A percentile compares a stretch with the other conserved stretches of the same genome.
phyloP scores from a whole-genome alignment of 2,797 vertebrate genomes.

The Megaceryle alcyon region DNA sequence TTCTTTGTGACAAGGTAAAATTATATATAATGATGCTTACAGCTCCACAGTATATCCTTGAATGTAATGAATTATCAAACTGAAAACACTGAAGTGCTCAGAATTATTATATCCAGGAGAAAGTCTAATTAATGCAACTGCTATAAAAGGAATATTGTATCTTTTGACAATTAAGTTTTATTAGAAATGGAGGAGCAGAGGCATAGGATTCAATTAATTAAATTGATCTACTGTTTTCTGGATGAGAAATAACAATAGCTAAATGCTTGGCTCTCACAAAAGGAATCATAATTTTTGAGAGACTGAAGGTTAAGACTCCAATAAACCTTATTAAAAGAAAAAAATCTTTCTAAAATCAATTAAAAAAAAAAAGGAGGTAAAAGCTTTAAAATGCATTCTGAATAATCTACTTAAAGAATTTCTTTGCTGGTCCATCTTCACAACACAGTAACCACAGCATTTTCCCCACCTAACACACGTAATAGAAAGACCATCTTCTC shows the following conservation, averaged over 20 bases:
- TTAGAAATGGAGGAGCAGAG: background rate
- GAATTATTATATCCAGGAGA: background rate
- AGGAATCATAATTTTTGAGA: background rate
- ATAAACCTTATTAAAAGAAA: background rate
- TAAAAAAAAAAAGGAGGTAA: rapidly evolving
- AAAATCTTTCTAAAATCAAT: background rate
- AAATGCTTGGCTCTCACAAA: background rate
- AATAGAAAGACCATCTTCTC: background rate
- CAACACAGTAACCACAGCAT: background rate
- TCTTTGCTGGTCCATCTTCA: background rate
- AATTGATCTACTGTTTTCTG: background rate
- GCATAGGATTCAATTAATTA: background rate
- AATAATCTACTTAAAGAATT: background rate
- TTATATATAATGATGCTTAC: background rate
- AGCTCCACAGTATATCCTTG: background rate
- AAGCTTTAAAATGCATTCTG: background rate
- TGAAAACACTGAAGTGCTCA: background rate
- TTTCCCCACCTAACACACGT: background rate
- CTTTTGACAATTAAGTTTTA: slow-evolving; percentile 12
- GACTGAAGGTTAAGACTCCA: background rate
- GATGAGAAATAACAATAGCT: background rate
- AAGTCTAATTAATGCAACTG: slow-evolving; percentile 31
- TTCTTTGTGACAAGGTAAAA: background rate
- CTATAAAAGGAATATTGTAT: background rate
- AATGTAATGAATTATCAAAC: background rate